A percentile compares a stretch with the other conserved stretches of the same genome.
Conservation (phyloP, 30 jellyfish, hydroid and myxozoan genomes). For the Aurelia sp. region DNA sequence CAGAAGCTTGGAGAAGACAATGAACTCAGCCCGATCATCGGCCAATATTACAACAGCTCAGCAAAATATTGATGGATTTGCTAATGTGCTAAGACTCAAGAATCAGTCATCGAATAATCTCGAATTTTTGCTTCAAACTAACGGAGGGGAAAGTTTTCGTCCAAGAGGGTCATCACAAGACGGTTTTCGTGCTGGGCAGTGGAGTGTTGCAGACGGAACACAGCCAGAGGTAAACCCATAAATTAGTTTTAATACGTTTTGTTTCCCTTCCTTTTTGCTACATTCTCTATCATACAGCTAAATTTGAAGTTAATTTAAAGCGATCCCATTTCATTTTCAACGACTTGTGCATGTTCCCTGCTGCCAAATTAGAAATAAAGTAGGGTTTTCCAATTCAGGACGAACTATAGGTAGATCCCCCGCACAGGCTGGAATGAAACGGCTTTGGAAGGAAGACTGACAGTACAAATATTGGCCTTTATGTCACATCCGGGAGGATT, state of each 20-base stretch:
- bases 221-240: constrained; percentile 53
- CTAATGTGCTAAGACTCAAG: constrained; percentile 37
- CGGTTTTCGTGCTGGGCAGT: constrained; percentile 60
- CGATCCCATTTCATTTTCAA: no score
- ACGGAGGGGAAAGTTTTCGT: constrained; percentile 46
- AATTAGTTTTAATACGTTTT: not conserved
- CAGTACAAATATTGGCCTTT: no score
- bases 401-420: no score
- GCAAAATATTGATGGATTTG: constrained; percentile 25
- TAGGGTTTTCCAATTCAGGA: no score
- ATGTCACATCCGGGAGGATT: no score
- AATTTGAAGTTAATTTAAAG: no score
- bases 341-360: no score
- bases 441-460: no score
- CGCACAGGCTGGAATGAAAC: no score
- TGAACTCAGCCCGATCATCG: constrained; percentile 46
- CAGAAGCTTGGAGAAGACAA: constrained; percentile 55
- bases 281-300: no score
- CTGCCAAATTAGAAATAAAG: no score
- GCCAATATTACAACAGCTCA: constrained; percentile 4
- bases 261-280: not conserved
- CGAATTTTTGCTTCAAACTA: constrained; percentile 50
- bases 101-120: constrained; percentile 41
- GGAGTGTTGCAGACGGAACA: constrained; percentile 76
- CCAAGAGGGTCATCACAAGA: constrained; percentile 25